phyloP scores from a whole-genome alignment of 2,113 vertebrate genomes.

The Chrysochloris asiatica region DNA sequence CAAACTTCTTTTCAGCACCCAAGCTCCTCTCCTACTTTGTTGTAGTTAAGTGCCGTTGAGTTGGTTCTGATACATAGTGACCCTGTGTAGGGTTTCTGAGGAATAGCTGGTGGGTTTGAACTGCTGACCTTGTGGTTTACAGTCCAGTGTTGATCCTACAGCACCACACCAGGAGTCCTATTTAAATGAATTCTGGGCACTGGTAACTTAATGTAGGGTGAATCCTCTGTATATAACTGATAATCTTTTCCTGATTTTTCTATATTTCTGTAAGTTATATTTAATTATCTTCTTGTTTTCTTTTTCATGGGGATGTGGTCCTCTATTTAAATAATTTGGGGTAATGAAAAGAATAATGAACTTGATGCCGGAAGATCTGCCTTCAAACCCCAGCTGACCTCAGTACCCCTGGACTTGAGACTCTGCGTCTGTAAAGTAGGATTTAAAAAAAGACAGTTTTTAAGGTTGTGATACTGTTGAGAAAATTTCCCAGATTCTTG shows the following conservation, averaged over 20 bases:
- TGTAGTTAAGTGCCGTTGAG: no score
- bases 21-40: no score
- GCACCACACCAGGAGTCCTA: no score
- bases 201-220: background rate
- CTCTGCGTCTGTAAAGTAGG: background rate
- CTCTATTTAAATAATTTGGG: background rate
- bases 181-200: background rate
- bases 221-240: slow-evolving; percentile 12
- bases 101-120: no score
- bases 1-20: no score
- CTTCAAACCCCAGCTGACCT: background rate
- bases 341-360: background rate
- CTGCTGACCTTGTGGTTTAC: no score
- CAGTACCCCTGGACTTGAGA: background rate
- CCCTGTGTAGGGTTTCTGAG: no score
- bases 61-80: no score
- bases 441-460: slow-evolving; percentile 3
- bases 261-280: background rate
- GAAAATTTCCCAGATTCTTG: background rate
- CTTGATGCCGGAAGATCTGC: background rate
- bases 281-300: background rate
- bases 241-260: background rate
- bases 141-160: no score
- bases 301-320: background rate
- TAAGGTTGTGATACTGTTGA: background rate